Percentiles rank a stretch among this genome's conserved stretches.
phyloP scores from a whole-genome alignment of 2,113 vertebrate species.

The Grammomys surdaster region DNA sequence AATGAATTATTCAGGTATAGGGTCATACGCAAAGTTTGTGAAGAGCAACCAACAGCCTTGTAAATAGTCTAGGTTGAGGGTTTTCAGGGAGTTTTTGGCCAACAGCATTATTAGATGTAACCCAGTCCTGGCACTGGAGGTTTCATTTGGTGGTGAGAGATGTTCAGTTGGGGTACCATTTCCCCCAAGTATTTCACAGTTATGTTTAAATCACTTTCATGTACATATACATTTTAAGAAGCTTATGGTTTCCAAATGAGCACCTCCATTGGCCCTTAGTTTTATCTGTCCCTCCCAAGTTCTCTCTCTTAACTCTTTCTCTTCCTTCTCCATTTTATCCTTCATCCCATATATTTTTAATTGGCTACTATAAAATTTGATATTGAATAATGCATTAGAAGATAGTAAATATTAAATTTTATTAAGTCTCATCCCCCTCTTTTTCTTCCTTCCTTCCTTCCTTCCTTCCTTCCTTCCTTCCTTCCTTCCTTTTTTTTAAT shows the following conservation, averaged over 20 bases:
- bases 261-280: neutral
- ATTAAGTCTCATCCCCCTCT: neutral
- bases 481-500: neutral
- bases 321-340: neutral
- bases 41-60: neutral
- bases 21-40: neutral
- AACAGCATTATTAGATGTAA: neutral
- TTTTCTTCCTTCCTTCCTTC: neutral
- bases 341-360: neutral
- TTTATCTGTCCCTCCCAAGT: neutral
- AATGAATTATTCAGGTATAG: neutral
- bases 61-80: neutral
- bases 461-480: neutral
- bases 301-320: neutral
- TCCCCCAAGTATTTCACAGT: neutral
- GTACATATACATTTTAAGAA: neutral
- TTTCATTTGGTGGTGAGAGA: neutral
- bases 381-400: neutral
- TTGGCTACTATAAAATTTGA: neutral
- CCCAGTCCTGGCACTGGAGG: neutral
- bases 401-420: neutral
- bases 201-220: neutral
- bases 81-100: neutral
- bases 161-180: neutral
- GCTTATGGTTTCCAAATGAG: neutral